phyloP scores from a whole-genome alignment of 2,113 vertebrate genomes.

The Panthera uncia region DNA sequence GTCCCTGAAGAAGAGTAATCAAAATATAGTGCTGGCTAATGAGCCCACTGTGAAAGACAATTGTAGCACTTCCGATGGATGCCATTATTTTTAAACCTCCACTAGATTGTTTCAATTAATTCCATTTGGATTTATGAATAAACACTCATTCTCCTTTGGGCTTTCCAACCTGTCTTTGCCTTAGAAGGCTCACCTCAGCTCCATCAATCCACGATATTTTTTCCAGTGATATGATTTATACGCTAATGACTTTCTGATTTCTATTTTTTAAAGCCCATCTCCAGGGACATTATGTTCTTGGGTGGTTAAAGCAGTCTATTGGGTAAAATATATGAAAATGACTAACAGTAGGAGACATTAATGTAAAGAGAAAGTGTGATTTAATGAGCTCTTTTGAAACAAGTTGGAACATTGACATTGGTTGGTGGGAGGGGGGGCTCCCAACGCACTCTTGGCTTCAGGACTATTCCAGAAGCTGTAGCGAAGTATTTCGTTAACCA shows the following conservation, averaged over 20 bases:
- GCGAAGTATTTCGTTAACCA: conserved; percentile 64
- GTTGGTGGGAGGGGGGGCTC: conserved; percentile 54
- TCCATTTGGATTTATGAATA: conserved; percentile 86
- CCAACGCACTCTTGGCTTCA: conserved; percentile 80
- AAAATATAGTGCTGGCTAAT: conserved; percentile 84
- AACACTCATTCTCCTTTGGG: conserved; percentile 81
- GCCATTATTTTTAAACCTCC: conserved; percentile 78
- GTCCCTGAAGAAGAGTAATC: conserved; percentile 84
- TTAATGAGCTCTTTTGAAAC: conserved; percentile 62
- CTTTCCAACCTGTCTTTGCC: conserved; percentile 73
- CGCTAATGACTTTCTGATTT: conserved; percentile 78
- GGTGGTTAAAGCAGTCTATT: conserved; percentile 67
- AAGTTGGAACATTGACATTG: conserved; percentile 81
- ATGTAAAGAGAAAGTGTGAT: conserved; percentile 72
- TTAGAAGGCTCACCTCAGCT: conserved; percentile 48
- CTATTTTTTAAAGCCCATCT: conserved; percentile 61
- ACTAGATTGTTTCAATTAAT: conserved; percentile 81
- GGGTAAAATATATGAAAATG: conserved; percentile 66
- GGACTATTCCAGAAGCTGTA: conserved; percentile 66
- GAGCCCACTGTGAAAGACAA: conserved; percentile 77
- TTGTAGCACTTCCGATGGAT: conserved; percentile 69
- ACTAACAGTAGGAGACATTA: conserved; percentile 56
- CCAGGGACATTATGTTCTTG: conserved; percentile 61
- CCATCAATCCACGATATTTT: conserved; percentile 36
- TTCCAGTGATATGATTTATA: conserved; percentile 67